phyloP scores from a whole-genome alignment of 1,140 invertebrate species.

The Diuraphis noxia region DNA sequence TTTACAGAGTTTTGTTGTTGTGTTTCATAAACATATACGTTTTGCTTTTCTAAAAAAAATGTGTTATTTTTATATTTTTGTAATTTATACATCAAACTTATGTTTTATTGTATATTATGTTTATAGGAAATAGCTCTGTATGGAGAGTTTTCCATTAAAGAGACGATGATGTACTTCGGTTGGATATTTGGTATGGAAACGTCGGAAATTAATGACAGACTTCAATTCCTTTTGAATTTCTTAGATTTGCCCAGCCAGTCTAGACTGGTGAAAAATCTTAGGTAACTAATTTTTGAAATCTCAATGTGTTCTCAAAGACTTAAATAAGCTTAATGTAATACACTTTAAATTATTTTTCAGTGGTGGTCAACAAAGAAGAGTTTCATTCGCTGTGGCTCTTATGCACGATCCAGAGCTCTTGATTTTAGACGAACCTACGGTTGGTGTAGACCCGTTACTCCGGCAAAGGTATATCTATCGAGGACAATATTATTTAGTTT shows the following conservation, averaged over 20 bases:
- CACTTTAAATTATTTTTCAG: slow-evolving; percentile 58
- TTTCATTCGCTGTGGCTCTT: slow-evolving; percentile 84
- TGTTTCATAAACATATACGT: background rate
- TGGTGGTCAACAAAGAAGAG: slow-evolving; percentile 86
- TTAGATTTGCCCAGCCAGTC: slow-evolving; percentile 66
- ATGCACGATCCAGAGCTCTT: slow-evolving; percentile 87
- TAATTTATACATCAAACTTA: background rate
- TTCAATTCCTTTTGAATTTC: slow-evolving; percentile 78
- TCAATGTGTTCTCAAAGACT: background rate
- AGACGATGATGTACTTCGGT: slow-evolving; percentile 90
- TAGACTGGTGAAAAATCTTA: slow-evolving; percentile 79
- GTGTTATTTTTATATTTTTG: background rate
- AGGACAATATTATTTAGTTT: background rate
- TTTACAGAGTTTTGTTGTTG: background rate
- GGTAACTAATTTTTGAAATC: slow-evolving; percentile 24
- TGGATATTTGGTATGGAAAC: slow-evolving; percentile 81
- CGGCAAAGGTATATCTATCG: slow-evolving; percentile 71
- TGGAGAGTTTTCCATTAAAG: slow-evolving; percentile 85
- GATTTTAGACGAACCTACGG: slow-evolving; percentile 92
- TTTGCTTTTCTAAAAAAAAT: background rate
- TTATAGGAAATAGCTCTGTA: slow-evolving; percentile 86
- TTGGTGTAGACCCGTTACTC: slow-evolving; percentile 91
- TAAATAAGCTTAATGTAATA: background rate
- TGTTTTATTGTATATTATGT: background rate
- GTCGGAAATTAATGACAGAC: slow-evolving; percentile 72